These are phyloP conservation scores for Scomber scombrus DNA, from an alignment of 2,113 vertebrate species.

Conservation along the genomic window DNA sequence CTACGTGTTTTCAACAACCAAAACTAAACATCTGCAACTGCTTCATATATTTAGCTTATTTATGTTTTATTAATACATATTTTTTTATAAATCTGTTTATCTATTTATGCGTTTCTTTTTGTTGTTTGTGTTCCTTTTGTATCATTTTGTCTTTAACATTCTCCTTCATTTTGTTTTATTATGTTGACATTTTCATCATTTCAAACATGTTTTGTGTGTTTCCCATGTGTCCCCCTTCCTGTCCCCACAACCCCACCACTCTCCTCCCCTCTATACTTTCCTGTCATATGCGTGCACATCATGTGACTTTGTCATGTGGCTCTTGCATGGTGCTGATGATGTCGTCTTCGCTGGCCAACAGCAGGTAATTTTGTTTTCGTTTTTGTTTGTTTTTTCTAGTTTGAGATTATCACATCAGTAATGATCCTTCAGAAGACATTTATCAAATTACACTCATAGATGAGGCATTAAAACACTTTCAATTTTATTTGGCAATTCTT, in stretches of 20 bases:
- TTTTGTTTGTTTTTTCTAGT: slow-evolving; percentile 83
- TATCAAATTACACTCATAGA: slow-evolving; percentile 16
- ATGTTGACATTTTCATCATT: slow-evolving; percentile 93
- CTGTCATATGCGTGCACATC: slow-evolving; percentile 98
- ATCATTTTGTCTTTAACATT: slow-evolving; percentile 91
- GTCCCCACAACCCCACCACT: not conserved
- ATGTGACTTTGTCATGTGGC: slow-evolving; percentile 99
- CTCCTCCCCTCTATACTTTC: slow-evolving; percentile 86
- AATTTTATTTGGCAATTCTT: slow-evolving; percentile 35
- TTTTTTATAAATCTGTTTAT: slow-evolving; percentile 52
- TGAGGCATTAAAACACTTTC: not conserved
- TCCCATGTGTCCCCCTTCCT: slow-evolving; percentile 87
- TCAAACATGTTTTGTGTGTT: slow-evolving; percentile 96
- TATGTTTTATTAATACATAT: not conserved
- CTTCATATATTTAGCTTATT: slow-evolving; percentile 51
- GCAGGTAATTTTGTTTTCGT: slow-evolving; percentile 94
- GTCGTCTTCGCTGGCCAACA: slow-evolving; percentile 98
- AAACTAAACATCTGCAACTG: slow-evolving; percentile 37
- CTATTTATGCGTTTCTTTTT: slow-evolving; percentile 56
- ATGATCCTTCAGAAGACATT: slow-evolving; percentile 18
- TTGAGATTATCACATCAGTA: slow-evolving; percentile 74
- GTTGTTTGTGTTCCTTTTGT: slow-evolving; percentile 69
- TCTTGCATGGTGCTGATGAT: slow-evolving; percentile 99
- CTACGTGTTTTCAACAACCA: slow-evolving; percentile 15
- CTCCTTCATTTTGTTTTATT: slow-evolving; percentile 87